These are phyloP conservation scores for Phoxinus phoxinus DNA, from an alignment of 2,113 vertebrate genomes.

Conservation along the genomic window DNA sequence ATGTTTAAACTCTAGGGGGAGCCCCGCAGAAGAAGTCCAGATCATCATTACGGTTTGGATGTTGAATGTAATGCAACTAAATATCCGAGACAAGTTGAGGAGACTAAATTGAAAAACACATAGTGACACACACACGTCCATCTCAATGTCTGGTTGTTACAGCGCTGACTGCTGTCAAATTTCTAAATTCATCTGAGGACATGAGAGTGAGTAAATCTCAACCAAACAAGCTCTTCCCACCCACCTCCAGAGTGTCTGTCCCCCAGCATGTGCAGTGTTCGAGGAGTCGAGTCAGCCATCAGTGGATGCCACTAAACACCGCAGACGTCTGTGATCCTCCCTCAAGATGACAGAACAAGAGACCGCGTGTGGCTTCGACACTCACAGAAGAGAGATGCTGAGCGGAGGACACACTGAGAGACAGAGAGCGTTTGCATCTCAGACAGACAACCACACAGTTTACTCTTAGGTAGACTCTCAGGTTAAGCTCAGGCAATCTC, in stretches of 20 bases:
- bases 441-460: background rate
- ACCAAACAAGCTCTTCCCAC: background rate
- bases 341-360: slow-evolving; percentile 24
- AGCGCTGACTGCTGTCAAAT: background rate
- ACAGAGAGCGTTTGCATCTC: background rate
- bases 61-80: background rate
- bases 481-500: background rate
- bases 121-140: background rate
- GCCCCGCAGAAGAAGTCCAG: background rate
- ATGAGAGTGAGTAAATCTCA: background rate
- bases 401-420: background rate
- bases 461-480: background rate
- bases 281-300: background rate
- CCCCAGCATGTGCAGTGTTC: background rate
- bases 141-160: background rate
- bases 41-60: background rate
- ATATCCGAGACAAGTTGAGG: background rate
- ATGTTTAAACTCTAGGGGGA: slow-evolving; percentile 25
- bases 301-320: slow-evolving; percentile 26
- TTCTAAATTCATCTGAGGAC: background rate
- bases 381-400: background rate
- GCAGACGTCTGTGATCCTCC: background rate
- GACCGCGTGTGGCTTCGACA: background rate
- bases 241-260: background rate
- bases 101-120: background rate